Percentiles rank a stretch among this genome's conserved stretches.
phyloP scores from a whole-genome alignment of 1,140 invertebrate species.

The Archegozetes longisetosus region DNA sequence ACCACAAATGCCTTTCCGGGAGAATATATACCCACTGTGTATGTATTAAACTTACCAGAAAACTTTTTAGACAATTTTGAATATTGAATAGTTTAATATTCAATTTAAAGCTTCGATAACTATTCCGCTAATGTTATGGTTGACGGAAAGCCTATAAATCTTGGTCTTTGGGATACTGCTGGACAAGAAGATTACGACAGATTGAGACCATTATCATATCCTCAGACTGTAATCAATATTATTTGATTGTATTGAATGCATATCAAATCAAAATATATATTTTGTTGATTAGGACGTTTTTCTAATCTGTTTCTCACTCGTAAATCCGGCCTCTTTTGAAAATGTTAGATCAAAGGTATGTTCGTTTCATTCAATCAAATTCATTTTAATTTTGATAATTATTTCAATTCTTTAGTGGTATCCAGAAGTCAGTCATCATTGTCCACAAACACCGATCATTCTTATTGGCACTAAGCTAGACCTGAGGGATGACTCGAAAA shows the following conservation, averaged over 20 bases:
- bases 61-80: conserved; percentile 30
- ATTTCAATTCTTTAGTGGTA: conserved; percentile 49
- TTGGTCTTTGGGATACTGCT: conserved; percentile 81
- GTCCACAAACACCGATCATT: conserved; percentile 42
- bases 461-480: conserved; percentile 51
- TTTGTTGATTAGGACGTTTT: conserved; percentile 55
- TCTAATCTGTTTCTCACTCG: conserved; percentile 92
- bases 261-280: conserved; percentile 7
- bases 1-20: conserved; percentile 97
- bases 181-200: conserved; percentile 95
- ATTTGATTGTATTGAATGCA: neutral
- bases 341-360: conserved; percentile 78
- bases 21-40: conserved; percentile 93
- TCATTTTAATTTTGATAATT: neutral
- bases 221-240: conserved; percentile 52
- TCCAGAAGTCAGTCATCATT: conserved; percentile 47
- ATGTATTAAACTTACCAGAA: conserved; percentile 64
- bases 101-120: conserved; percentile 96
- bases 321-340: conserved; percentile 97
- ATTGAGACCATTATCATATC: conserved; percentile 87
- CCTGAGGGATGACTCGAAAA: conserved; percentile 92
- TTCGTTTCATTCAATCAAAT: neutral
- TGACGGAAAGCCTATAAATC: conserved; percentile 93
- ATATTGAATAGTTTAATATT: conserved; percentile 79
- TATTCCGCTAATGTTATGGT: conserved; percentile 99